Evolutionary conservation across 2,888 invertebrate genomes (phyloP).

Genomic region (Pyrrhosoma nymphula): DNA sequence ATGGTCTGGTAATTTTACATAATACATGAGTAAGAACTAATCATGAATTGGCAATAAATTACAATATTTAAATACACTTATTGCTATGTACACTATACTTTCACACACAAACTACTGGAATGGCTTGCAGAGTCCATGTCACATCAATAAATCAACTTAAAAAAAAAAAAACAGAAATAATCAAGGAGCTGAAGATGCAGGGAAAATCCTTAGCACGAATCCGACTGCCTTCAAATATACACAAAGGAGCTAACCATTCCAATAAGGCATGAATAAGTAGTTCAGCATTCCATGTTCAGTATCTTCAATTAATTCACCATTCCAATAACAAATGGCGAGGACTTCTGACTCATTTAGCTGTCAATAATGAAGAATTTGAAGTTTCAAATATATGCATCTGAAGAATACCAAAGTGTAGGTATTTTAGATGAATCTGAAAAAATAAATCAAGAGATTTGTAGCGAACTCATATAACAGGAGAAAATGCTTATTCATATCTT

Average conservation of each 20-base stretch:
- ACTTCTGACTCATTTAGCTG: not conserved
- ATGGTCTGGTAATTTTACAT: slow-evolving; percentile 41
- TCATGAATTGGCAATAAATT: slow-evolving; percentile 65
- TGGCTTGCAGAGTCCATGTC: slow-evolving; percentile 58
- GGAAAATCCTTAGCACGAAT: not conserved
- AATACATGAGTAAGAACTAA: slow-evolving; percentile 42
- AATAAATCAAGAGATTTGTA: too few species aligned
- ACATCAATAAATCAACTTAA: slow-evolving; percentile 42
- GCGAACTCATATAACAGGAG: too few species aligned
- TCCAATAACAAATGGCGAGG: slow-evolving; percentile 51
- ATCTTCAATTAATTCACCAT: slow-evolving; percentile 44
- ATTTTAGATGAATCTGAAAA: slow-evolving; percentile 29
- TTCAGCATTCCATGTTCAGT: slow-evolving; percentile 16
- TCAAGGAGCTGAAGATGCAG: slow-evolving; percentile 46
- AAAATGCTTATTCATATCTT: too few species aligned
- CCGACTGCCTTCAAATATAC: slow-evolving; percentile 33
- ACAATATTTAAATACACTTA: slow-evolving; percentile 60
- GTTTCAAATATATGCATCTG: slow-evolving; percentile 38
- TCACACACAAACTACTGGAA: slow-evolving; percentile 63
- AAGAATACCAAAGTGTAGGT: slow-evolving; percentile 32
- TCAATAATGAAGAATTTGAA: not conserved
- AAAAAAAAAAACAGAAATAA: slow-evolving; percentile 45
- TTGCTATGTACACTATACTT: slow-evolving; percentile 57
- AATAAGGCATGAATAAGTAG: slow-evolving; percentile 66
- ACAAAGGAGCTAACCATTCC: slow-evolving; percentile 59